phyloP scores from a whole-genome alignment of 2,888 invertebrate genomes.

The Nomada lathburiana region DNA sequence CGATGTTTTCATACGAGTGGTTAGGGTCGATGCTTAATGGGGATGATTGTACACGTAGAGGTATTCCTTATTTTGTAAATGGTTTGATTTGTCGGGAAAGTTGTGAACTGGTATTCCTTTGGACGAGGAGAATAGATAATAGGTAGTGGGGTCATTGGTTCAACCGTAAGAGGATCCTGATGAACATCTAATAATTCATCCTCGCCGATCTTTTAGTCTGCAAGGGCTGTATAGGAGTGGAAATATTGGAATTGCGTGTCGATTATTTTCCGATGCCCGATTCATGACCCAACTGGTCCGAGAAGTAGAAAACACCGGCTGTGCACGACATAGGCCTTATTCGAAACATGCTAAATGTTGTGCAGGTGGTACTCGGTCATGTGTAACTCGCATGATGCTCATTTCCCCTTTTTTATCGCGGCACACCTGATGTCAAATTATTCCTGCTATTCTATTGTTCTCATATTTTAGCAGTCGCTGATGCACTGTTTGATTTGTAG shows the following conservation, averaged over 20 bases:
- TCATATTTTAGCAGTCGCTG: background rate
- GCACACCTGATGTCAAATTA: background rate
- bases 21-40: no score
- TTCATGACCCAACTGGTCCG: background rate
- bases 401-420: constrained; percentile 7
- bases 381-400: background rate
- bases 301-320: background rate
- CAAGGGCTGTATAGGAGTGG: no score
- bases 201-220: no score
- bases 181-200: no score
- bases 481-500: constrained; percentile 4
- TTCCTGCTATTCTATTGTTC: constrained; percentile 9
- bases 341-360: background rate
- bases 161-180: no score
- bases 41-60: no score
- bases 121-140: no score
- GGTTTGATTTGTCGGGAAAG: no score
- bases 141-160: no score
- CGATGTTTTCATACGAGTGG: no score
- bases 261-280: background rate
- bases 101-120: no score
- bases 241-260: background rate
- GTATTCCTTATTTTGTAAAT: no score
- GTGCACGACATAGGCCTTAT: background rate
- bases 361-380: background rate